Evolutionary conservation across 2,888 invertebrate species (phyloP).

Genomic region (Teleiodes luculella): DNA sequence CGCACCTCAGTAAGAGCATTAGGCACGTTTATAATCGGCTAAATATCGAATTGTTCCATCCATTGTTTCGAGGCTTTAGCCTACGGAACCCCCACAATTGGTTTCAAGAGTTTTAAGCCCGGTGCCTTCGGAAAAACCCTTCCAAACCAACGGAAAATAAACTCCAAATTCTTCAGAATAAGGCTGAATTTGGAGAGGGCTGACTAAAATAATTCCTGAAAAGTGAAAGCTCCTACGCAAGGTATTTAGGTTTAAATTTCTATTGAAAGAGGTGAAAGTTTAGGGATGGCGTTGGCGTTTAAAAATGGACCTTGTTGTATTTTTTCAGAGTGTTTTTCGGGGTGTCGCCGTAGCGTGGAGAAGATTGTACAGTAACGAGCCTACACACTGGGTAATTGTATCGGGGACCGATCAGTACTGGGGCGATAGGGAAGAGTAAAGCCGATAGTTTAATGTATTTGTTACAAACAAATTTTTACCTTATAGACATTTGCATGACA

Average conservation of each 20-base stretch:
- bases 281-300: constrained; percentile 39
- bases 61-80: constrained; percentile 70
- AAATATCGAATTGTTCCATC: constrained; percentile 76
- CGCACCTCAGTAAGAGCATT: constrained; percentile 75
- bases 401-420: constrained; percentile 70
- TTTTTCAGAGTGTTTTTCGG: constrained; percentile 41
- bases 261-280: constrained; percentile 79
- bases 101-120: constrained; percentile 75
- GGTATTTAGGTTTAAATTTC: constrained; percentile 77
- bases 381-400: constrained; percentile 75
- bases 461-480: constrained; percentile 35
- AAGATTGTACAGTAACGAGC: constrained; percentile 74
- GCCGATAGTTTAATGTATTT: constrained; percentile 34
- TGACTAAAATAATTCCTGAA: constrained; percentile 70
- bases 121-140: constrained; percentile 65
- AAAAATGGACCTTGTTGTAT: constrained; percentile 38
- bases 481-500: constrained; percentile 25
- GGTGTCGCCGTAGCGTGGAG: constrained; percentile 45
- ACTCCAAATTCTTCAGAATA: constrained; percentile 35
- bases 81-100: constrained; percentile 65
- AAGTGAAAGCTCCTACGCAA: constrained; percentile 77
- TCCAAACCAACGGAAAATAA: constrained; percentile 32
- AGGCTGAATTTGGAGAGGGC: constrained; percentile 38
- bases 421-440: constrained; percentile 42
- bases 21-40: constrained; percentile 73